Evolutionary conservation across 2,888 invertebrate genomes (phyloP).

Genomic region (Arenicola marina): DNA sequence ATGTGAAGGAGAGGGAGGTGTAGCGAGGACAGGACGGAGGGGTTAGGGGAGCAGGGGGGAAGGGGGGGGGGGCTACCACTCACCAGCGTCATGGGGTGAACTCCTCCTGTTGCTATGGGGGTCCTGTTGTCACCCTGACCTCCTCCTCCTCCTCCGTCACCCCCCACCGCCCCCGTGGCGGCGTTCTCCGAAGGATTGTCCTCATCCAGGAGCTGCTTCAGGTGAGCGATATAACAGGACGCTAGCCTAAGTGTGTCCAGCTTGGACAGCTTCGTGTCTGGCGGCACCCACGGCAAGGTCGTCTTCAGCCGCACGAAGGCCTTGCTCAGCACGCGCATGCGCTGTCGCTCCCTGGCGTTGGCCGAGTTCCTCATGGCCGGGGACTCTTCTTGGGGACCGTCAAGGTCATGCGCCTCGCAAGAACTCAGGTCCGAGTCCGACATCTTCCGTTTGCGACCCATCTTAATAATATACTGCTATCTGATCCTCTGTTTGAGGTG

Average conservation of each 20-base stretch:
- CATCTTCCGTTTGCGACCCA: too few relatives aligned
- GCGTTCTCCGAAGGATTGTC: constrained; percentile 13
- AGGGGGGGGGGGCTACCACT: too few relatives aligned
- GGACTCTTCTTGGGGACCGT: too few relatives aligned
- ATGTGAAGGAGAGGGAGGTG: too few relatives aligned
- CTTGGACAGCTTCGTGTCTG: constrained; percentile 93
- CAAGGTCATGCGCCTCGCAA: too few relatives aligned
- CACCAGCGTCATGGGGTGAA: constrained; percentile 1
- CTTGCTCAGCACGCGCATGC: constrained; percentile 89
- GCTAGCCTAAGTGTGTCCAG: constrained; percentile 89
- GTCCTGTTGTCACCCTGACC: background rate
- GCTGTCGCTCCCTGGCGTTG: constrained; percentile 87
- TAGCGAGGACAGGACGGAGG: too few relatives aligned
- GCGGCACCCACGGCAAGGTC: constrained; percentile 93
- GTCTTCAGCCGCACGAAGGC: constrained; percentile 81
- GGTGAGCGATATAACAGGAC: constrained; percentile 90
- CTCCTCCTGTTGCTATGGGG: background rate
- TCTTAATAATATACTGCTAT: too few relatives aligned
- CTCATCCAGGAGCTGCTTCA: constrained; percentile 58
- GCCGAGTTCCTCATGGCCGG: constrained; percentile 77
- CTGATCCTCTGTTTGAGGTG: too few relatives aligned
- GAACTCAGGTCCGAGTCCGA: too few relatives aligned
- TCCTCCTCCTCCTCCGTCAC: background rate
- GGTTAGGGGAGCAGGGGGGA: too few relatives aligned
- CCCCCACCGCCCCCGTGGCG: background rate